phyloP scores from a whole-genome alignment of 2,797 vertebrate species.

The Oryzias sinensis region DNA sequence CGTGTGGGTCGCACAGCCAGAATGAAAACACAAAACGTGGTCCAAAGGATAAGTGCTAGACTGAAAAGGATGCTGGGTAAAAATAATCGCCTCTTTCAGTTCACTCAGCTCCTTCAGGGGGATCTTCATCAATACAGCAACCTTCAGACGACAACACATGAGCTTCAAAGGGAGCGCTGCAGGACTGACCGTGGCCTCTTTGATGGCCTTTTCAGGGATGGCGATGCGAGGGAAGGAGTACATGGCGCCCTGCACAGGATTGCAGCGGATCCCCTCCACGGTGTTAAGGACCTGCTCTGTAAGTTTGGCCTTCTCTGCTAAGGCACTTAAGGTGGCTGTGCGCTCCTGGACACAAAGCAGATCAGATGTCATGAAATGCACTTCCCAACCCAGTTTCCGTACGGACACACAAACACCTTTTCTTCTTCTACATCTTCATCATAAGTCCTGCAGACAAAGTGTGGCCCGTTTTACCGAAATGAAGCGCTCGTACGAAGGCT shows the following conservation, averaged over 20 bases:
- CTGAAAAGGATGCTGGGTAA: constrained; percentile 1
- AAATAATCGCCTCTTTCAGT: neutral
- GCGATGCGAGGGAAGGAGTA: constrained; percentile 86
- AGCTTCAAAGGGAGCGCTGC: neutral
- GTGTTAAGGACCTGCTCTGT: constrained; percentile 85
- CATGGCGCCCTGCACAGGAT: constrained; percentile 93
- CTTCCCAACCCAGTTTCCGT: too few relatives aligned
- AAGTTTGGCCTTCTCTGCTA: constrained; percentile 87
- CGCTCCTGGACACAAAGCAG: constrained; percentile 77
- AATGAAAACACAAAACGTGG: neutral
- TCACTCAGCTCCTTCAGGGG: neutral
- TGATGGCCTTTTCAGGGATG: constrained; percentile 81
- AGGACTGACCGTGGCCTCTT: constrained; percentile 79
- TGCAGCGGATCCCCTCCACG: constrained; percentile 85
- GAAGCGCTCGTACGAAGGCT: constrained; percentile 84
- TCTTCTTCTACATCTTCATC: too few relatives aligned
- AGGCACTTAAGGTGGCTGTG: constrained; percentile 72
- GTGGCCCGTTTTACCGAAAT: constrained; percentile 68
- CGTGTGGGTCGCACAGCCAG: neutral
- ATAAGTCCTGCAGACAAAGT: too few relatives aligned
- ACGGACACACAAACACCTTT: too few relatives aligned
- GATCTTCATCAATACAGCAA: constrained; percentile 2
- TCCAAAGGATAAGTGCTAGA: neutral
- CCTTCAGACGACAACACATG: constrained; percentile 4
- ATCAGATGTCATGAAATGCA: neutral